Percentiles rank a stretch among this genome's conserved stretches.
phyloP scores from a whole-genome alignment of 2,797 vertebrate species.

The Spatula clypeata region DNA sequence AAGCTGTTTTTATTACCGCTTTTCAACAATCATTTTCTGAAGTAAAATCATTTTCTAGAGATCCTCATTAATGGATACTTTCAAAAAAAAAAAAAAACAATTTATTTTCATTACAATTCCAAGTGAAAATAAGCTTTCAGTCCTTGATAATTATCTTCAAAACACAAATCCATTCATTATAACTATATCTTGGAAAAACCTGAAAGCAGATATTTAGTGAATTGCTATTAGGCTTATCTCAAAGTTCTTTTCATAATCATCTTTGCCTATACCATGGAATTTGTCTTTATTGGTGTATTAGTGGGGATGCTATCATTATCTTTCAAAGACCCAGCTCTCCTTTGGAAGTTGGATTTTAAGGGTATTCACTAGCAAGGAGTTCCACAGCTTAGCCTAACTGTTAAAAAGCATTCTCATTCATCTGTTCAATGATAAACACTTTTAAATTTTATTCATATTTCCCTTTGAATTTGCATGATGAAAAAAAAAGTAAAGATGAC shows the following conservation, averaged over 20 bases:
- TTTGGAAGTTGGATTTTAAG: background rate
- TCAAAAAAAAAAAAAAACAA: rapidly evolving
- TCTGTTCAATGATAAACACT: conserved; percentile 18
- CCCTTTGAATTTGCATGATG: conserved; percentile 43
- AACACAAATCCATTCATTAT: background rate
- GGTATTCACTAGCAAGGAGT: background rate
- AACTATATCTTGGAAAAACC: background rate
- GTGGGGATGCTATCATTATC: background rate
- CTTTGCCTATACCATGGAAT: background rate
- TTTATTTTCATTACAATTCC: background rate
- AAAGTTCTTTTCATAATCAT: background rate
- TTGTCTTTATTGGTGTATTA: background rate
- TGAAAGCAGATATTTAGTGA: background rate
- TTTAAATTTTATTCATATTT: conserved; percentile 31
- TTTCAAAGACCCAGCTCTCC: background rate
- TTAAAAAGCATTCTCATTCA: conserved; percentile 9
- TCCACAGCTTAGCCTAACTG: background rate
- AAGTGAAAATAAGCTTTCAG: background rate
- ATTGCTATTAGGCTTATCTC: background rate
- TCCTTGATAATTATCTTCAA: background rate
- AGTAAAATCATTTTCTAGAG: background rate
- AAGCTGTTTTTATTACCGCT: background rate
- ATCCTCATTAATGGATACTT: background rate
- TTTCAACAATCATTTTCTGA: background rate
- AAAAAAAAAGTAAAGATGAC: background rate